A percentile compares a stretch with the other conserved stretches of the same genome.
Conservation (phyloP, 2,113 vertebrate genomes). For the Chitala chitala region DNA sequence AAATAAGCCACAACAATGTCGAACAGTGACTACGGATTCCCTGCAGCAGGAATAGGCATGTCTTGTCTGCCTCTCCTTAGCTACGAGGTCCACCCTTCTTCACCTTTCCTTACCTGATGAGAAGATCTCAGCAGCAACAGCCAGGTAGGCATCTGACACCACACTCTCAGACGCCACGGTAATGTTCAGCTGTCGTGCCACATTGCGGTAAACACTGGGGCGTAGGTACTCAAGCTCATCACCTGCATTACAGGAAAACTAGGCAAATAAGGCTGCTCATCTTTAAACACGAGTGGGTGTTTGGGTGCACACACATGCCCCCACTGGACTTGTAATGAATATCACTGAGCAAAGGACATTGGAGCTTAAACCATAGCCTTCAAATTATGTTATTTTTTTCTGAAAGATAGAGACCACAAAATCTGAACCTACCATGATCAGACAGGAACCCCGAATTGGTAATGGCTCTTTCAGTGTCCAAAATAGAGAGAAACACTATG, state of each 20-base stretch:
- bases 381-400: no score
- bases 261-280: background rate
- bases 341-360: no score
- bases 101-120: conserved; percentile 84
- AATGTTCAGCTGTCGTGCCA: conserved; percentile 87
- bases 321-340: no score
- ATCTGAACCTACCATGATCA: no score
- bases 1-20: background rate
- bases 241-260: conserved; percentile 55
- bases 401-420: no score
- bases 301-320: background rate
- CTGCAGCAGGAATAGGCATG: background rate
- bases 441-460: background rate
- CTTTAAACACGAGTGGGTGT: background rate
- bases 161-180: conserved; percentile 76
- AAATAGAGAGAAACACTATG: background rate
- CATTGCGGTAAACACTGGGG: conserved; percentile 83
- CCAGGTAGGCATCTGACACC: conserved; percentile 87
- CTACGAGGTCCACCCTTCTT: no score
- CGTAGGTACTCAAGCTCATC: conserved; percentile 92
- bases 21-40: background rate
- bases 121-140: conserved; percentile 89
- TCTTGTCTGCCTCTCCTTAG: background rate
- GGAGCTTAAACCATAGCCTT: no score
- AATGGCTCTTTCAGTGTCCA: background rate